Evolutionary conservation across 2,797 vertebrate species (phyloP), one percentile per base, ranked within the genome.

Genomic region (Channa striata): DNA sequence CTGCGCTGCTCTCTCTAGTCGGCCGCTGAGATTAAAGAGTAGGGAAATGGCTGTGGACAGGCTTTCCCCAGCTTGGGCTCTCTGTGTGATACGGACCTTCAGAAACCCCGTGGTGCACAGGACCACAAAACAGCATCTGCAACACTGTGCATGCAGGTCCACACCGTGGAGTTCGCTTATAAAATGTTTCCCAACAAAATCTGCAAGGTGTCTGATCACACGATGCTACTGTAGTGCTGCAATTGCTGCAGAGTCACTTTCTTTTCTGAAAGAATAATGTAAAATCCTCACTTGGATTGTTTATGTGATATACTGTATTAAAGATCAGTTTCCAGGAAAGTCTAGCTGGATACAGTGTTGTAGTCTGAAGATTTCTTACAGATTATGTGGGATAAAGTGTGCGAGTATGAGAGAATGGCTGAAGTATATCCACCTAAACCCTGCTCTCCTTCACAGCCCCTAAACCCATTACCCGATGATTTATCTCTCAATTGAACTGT

Each of bases 11-110:
- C 86, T 89, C 84, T 87, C 84, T 77, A 82, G 80, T 87, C 83
- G 66, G 78, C 84, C 63, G 53, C 82, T 65, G 83, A 94, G 92
- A 93, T 94, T 90, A 92, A 93, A 92, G 91, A 92, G 90, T 80
- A 80, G 77, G 91, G 86, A 92, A 93, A 92, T 91, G 87, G 83
- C 89, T 84, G 83, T 81, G 83, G 89, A 92, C 90, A 91, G 90
- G 78, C 82, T 89, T 81, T 84, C 86, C 86, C 77, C 10, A 60
- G 82, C 48, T 80, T 30, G 30, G 51, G 51, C 66, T 81, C 74
- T 51, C 72, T 60, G 72, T 77, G 80, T 76, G 83, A 88, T 84
- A 73, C 30, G 78, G 85, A 74, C 76, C 81, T 83, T 82, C 72
- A 81, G 79, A 80, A 85, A 78, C 70, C 80, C 81, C 1, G 13